These are phyloP conservation scores for Synaphobranchus kaupii DNA, from an alignment of 2,797 vertebrate genomes.

Conservation along the genomic window DNA sequence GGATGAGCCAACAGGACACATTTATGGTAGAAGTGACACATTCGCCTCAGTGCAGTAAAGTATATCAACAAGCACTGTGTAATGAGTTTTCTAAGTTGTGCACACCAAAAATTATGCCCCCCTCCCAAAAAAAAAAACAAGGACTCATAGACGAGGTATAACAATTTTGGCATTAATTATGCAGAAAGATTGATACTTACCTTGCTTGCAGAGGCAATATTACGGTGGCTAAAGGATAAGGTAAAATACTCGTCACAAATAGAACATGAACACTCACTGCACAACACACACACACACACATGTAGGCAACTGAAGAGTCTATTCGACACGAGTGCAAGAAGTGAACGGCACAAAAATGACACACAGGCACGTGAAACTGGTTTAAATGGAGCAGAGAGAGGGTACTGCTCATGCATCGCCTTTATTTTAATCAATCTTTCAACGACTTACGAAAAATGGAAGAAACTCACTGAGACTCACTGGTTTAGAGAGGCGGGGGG, in stretches of 20 bases:
- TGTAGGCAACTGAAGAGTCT: not conserved
- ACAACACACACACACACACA: not conserved
- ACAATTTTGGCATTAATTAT: not conserved
- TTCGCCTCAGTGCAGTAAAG: not conserved
- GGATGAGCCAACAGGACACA: not conserved
- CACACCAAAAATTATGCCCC: not conserved
- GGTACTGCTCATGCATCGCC: constrained; percentile 12
- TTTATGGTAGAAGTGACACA: not conserved
- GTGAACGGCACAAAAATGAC: not conserved
- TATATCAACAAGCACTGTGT: too few relatives aligned
- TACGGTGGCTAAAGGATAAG: not conserved
- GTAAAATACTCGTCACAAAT: not conserved
- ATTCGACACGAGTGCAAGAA: not conserved
- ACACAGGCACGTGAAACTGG: not conserved
- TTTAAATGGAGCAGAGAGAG: constrained; percentile 27
- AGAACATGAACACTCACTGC: not conserved
- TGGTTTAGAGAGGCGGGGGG: not conserved
- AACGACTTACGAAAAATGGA: constrained; percentile 30
- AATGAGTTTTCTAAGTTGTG: too few relatives aligned
- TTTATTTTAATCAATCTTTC: constrained; percentile 32
- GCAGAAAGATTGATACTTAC: not conserved
- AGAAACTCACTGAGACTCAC: not conserved
- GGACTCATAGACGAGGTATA: not conserved
- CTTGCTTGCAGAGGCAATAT: not conserved
- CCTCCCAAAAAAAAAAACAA: not conserved